Evolutionary conservation across 2,888 invertebrate species (phyloP), one percentile per base, ranked within the genome.

Genomic region (Leucophenga maculata): DNA sequence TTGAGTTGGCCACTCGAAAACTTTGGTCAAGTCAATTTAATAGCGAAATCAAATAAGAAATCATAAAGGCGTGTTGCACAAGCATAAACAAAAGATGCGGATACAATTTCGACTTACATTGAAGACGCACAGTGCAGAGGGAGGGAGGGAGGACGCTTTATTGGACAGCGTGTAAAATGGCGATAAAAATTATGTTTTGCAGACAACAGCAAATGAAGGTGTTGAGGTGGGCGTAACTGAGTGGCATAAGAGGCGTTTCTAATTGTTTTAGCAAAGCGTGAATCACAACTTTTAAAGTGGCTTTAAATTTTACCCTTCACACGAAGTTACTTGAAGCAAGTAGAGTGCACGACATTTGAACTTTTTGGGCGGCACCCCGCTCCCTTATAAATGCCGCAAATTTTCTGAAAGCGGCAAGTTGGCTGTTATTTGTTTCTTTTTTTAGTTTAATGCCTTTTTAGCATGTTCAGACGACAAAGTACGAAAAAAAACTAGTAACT

Each of bases 51-150:
- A 80, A 80, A 83, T 82, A 54, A 80, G 82, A 82, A 80, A 80
- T 80, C 80, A 80, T 83, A 80, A 83, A 80, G 80, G 84, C 84
- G 84, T 82, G 82, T 75, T 82, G 80, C 74, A 74, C 80, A 72
- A 82, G 76, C 80, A 80, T 83, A 82, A 83, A 82, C 78, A 78
- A 60, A 39, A 18, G 26, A 20, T n/a, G 32, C 32, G 39, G 18
- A 13, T 16, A 26, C 4, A 39, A 31, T 57, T 57, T 57, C 14
- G 14, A 26, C 26, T 20, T 50, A 13, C 50, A 26, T 26, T n/a
- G 48, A 48, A 16, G 11, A 48, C 6, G 48, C 6, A 48, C 14
- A 50, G 50, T 11, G 50, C 11, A 50, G 8, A 50, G 16, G 6
- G 50, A 50, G n/a, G 46, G n/a, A n/a, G n/a, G n/a, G n/a, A n/a